Evolutionary conservation across 2,888 invertebrate species (phyloP), one percentile per base, ranked within the genome.

Genomic region (Hemithea aestivaria): DNA sequence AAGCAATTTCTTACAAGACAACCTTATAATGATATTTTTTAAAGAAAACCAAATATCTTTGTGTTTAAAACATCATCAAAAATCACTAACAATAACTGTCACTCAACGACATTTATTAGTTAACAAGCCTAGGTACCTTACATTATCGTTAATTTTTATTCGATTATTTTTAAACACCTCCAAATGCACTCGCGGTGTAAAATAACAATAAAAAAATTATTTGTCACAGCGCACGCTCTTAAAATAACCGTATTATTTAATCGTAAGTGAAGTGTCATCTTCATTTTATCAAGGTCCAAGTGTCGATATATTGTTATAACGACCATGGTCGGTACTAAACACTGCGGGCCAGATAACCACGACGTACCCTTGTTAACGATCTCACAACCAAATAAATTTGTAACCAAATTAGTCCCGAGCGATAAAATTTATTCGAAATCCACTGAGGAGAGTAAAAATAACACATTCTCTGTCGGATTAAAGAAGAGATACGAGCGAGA

Each of bases 391-490:
- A 85, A 87, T 87, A 85, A 87, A 87, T 87, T 87, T 85, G 87
- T 87, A 87, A 85, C 87, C 85, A 85, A 87, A 87, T 87, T 87
- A 87, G 85, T 84, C 84, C 76, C 80, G 53, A 73, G 73, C 76
- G 87, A 87, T 87, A 87, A 85, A 87, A 87, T 87, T 85, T 85
- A 85, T 87, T 84, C 80, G 82, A 83, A 77, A 84, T 82, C 79
- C 82, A 78, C 78, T 74, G 79, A 79, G 80, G 68, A 76, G 76
- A 85, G 84, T 84, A 85, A 84, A 87, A 87, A 85, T 85, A 85
- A 87, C 84, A 84, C 85, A 85, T 84, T 84, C 80, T 62, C 73
- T 80, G 83, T 83, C 84, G 82, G 84, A 84, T 85, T 84, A 84
- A 87, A 80, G 73, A 79, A 78, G 78, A 85, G 84, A 85, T 85